A percentile compares a stretch with the other conserved stretches of the same genome.
These are phyloP conservation scores for Brachionus angularis DNA, from an alignment of 1,140 invertebrate species.

Conservation along the genomic window DNA sequence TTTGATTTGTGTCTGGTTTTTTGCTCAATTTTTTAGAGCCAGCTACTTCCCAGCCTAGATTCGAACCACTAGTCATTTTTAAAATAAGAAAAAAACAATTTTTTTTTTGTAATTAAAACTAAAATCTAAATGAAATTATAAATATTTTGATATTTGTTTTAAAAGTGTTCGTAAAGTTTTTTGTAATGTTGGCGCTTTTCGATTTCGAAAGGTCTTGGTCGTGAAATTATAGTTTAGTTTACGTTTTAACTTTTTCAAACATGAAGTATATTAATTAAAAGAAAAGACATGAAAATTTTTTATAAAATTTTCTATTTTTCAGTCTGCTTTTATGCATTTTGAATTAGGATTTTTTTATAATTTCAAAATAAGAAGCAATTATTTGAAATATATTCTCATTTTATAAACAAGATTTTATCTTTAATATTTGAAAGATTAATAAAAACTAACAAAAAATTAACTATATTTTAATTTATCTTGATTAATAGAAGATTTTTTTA, in stretches of 20 bases:
- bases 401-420: no score
- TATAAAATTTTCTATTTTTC: neutral
- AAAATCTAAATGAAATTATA: neutral
- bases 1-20: neutral
- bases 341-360: no score
- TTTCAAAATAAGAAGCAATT: no score
- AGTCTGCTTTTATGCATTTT: neutral
- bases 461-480: no score
- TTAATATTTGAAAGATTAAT: no score
- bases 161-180: neutral
- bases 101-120: neutral
- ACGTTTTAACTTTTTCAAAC: neutral
- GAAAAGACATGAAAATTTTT: neutral
- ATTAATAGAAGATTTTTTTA: no score
- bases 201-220: conserved; percentile 27
- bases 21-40: conserved; percentile 4
- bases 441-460: no score
- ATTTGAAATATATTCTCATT: no score
- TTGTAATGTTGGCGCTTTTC: conserved; percentile 34
- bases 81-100: no score
- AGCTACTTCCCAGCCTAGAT: conserved; percentile 27
- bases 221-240: conserved; percentile 12
- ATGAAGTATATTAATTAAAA: neutral
- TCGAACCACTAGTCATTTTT: conserved; percentile 15
- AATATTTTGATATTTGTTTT: neutral